These are phyloP conservation scores for Pseudococcus longispinus DNA, from an alignment of 2,888 invertebrate genomes.

Conservation along the genomic window DNA sequence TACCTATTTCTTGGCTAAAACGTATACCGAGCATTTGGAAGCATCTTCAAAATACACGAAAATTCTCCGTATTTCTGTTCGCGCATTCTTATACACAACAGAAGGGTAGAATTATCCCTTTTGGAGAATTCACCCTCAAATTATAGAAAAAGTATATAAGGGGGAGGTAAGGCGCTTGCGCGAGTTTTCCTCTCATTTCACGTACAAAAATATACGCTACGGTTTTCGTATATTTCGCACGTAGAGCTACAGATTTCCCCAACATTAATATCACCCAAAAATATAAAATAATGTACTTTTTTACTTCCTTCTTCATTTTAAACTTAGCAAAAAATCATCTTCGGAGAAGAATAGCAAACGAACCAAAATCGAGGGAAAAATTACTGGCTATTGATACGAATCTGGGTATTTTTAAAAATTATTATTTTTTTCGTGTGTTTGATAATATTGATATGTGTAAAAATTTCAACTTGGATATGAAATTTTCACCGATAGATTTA, in stretches of 20 bases:
- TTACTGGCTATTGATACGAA: not conserved
- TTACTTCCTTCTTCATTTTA: not conserved
- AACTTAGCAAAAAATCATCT: not conserved
- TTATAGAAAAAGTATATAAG: not conserved
- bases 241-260: not conserved
- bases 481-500: not conserved
- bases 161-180: constrained; percentile 15
- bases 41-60: constrained; percentile 15
- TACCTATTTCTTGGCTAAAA: not conserved
- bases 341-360: not conserved
- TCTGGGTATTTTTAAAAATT: not conserved
- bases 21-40: not conserved
- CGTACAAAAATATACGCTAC: not conserved
- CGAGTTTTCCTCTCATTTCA: constrained; percentile 14
- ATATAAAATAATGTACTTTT: not conserved
- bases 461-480: not conserved
- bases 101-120: constrained; percentile 44
- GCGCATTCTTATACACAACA: constrained; percentile 31
- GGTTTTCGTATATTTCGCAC: constrained; percentile 23
- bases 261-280: not conserved
- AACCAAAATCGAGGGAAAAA: not conserved
- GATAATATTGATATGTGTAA: not conserved
- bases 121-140: constrained; percentile 40
- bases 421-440: not conserved
- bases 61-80: constrained; percentile 17